phyloP scores from a whole-genome alignment of 2,888 invertebrate species.

The Tanypteryx hageni region DNA sequence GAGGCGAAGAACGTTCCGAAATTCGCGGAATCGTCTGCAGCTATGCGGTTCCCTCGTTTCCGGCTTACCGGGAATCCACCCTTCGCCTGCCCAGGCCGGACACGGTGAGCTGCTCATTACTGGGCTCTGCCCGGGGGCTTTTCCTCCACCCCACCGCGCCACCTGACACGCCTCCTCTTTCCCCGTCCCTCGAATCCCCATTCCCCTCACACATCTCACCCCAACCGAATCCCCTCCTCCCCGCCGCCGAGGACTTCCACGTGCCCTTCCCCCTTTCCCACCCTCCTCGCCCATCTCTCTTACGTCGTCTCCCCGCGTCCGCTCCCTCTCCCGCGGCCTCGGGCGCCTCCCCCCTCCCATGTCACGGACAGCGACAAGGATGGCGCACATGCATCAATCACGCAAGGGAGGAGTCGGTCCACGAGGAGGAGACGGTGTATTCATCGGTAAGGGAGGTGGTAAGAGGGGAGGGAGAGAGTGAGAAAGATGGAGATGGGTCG shows the following conservation, averaged over 20 bases:
- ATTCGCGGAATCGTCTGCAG: slow-evolving; percentile 55
- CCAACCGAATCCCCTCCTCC: background rate
- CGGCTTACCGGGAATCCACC: slow-evolving; percentile 63
- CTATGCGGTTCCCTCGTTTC: slow-evolving; percentile 56
- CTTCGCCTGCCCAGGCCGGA: slow-evolving; percentile 27
- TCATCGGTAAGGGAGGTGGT: background rate
- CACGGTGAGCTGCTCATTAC: slow-evolving; percentile 60
- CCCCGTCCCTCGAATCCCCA: background rate
- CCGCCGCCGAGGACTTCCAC: slow-evolving; percentile 30
- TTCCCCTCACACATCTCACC: background rate
- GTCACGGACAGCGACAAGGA: slow-evolving; percentile 53
- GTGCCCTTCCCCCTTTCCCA: background rate
- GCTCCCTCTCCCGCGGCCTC: background rate
- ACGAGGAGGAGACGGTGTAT: background rate
- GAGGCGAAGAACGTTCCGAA: slow-evolving; percentile 15
- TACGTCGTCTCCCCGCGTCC: background rate
- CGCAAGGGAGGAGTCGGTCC: background rate
- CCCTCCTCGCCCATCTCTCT: background rate
- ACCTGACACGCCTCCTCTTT: background rate
- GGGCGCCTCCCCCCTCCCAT: background rate
- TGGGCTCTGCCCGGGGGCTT: slow-evolving; percentile 61
- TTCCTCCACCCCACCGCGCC: background rate
- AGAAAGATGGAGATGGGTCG: too few relatives aligned
- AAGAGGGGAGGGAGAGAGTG: background rate
- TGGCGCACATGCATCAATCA: slow-evolving; percentile 52